These are phyloP conservation scores for Batillaria attramentaria DNA, from an alignment of 1,140 invertebrate genomes.

Conservation along the genomic window DNA sequence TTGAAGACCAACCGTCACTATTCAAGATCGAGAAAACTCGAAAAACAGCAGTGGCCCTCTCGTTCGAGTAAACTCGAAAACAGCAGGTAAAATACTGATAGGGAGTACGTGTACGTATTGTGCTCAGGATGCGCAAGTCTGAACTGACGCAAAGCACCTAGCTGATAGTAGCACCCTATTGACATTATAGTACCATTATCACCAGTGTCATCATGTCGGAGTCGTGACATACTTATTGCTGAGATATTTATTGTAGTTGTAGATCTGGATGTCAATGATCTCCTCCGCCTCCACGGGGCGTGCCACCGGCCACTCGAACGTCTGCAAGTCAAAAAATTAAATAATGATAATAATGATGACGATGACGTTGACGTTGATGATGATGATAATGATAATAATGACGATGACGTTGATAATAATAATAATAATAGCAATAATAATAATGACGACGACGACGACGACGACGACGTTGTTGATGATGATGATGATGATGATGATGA, in stretches of 20 bases:
- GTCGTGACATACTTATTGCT: constrained; percentile 69
- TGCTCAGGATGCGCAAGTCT: background rate
- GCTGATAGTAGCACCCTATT: too few species aligned
- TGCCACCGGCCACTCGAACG: constrained; percentile 83
- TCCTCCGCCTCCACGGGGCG: constrained; percentile 80
- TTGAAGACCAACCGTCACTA: too few species aligned
- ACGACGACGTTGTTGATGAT: too few species aligned
- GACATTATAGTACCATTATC: too few species aligned
- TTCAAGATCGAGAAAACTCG: too few species aligned
- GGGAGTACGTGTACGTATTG: background rate
- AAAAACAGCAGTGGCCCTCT: too few species aligned
- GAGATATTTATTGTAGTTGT: constrained; percentile 76
- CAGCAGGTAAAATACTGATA: background rate
- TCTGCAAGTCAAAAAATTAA: constrained; percentile 74
- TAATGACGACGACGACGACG: too few species aligned
- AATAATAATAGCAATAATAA: too few species aligned
- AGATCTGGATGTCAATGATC: constrained; percentile 79
- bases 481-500: constrained; percentile 8
- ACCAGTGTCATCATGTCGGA: too few species aligned
- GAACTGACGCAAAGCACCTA: too few species aligned
- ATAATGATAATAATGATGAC: background rate
- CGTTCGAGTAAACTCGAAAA: too few species aligned
- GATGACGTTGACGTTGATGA: background rate
- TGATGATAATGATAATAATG: background rate
- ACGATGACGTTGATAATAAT: too few species aligned